Evolutionary conservation across 2,888 invertebrate genomes (phyloP), one percentile per base, ranked within the genome.

Genomic region (Brenthis daphne): DNA sequence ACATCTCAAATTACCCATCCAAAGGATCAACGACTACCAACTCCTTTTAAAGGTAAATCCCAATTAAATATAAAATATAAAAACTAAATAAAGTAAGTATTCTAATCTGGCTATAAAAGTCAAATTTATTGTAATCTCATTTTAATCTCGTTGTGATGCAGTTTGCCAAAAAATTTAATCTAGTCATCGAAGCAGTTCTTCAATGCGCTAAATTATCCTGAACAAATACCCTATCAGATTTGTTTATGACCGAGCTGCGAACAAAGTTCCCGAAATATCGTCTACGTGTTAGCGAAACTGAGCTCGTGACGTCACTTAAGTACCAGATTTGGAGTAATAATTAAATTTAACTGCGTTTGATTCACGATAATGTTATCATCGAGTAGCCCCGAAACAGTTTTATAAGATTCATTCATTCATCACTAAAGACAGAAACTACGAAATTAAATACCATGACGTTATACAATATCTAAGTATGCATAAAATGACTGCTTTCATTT

Each of bases 21-120:
- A 98, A 94, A 95, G 98, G 86, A 98, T 98, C 88, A 98, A 98
- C 95, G 98, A 98, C 94, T 98, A 98, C 90, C 98, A 98, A 92
- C 96, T 98, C 81, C 95, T 98, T 73, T 94, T 99, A 77, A 98
- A 98, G 96, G 98, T 97, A 72, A 71, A 33, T n/a, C 29, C 11
- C 8, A 14, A 56, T 37, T n/a, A 14, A 16, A 16, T 29, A 11
- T 6, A 29, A 6, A n/a, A 20, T 12, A 14, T 50, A 29, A 16
- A 60, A 60, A 60, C 16, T 16, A 60, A n/a, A 53, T n/a, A 24
- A 54, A 13, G 24, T 20, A 54, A 11, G 24, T n/a, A 11, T 29
- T 60, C 4, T 11, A 60, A 14, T 60, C 12, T 50, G 11, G n/a
- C 66, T 47, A 66, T 54, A 60, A 66, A 54, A 20, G 14, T 29